Evolutionary conservation across 2,797 vertebrate genomes (phyloP).

Genomic region (Tapera naevia): DNA sequence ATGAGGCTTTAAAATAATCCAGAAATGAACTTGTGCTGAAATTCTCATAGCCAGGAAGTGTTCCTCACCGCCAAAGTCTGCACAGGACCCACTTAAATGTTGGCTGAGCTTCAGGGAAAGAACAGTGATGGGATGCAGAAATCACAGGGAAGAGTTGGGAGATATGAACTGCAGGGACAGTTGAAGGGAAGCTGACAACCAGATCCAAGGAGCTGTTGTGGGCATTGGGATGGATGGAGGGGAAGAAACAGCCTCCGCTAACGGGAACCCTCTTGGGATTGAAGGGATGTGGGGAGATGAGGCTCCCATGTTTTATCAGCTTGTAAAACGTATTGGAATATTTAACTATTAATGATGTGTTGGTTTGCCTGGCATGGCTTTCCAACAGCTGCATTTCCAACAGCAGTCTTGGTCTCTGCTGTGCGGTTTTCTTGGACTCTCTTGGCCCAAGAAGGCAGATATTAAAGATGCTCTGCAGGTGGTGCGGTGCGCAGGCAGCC

Average conservation of each 20-base stretch:
- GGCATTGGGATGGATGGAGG: not conserved
- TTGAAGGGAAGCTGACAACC: not conserved
- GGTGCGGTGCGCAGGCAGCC: not conserved
- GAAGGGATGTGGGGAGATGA: rapidly evolving
- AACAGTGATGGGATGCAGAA: not conserved
- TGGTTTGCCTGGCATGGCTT: not conserved
- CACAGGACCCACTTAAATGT: not conserved
- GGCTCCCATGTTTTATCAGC: rapidly evolving
- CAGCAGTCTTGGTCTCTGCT: not conserved
- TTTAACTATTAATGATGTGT: not conserved
- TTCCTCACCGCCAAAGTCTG: not conserved
- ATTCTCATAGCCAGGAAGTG: not conserved
- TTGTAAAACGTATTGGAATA: not conserved
- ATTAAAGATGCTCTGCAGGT: not conserved
- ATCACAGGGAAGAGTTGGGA: rapidly evolving
- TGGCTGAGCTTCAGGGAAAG: not conserved
- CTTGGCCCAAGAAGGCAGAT: not conserved
- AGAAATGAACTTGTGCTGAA: not conserved
- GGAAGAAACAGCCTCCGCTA: too few relatives aligned
- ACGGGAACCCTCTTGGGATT: not conserved
- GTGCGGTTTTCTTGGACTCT: rapidly evolving
- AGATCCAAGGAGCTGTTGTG: not conserved
- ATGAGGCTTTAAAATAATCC: not conserved
- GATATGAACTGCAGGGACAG: not conserved
- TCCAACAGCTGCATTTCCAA: not conserved